Percentiles rank a stretch among this genome's conserved stretches.
Evolutionary conservation across 2,888 invertebrate genomes (phyloP).

Genomic region (Megaustenia siamemsis): DNA sequence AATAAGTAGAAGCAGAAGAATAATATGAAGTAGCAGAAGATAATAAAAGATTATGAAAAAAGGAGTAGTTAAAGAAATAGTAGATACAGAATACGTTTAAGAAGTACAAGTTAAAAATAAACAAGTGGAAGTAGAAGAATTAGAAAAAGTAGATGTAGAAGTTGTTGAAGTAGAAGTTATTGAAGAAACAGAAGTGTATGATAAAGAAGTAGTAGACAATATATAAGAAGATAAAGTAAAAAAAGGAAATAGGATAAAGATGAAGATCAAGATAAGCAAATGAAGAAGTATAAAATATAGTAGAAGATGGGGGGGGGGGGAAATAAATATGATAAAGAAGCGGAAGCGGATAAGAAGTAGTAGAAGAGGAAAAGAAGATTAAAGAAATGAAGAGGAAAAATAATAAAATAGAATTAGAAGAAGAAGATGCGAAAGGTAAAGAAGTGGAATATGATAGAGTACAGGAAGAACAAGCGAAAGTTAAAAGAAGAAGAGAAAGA

Average conservation of each 20-base stretch:
- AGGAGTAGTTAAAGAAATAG: too few relatives aligned
- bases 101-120: too few relatives aligned
- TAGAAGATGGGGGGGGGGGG: not conserved
- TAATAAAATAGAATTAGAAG: not conserved
- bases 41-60: too few relatives aligned
- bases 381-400: not conserved
- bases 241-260: not conserved
- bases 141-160: too few relatives aligned
- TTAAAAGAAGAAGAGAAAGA: too few relatives aligned
- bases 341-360: not conserved
- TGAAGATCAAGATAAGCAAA: not conserved
- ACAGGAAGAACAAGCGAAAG: too few relatives aligned
- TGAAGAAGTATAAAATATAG: not conserved
- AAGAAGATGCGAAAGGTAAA: not conserved
- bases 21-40: too few relatives aligned
- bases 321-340: not conserved
- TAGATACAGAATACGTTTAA: too few relatives aligned
- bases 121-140: too few relatives aligned
- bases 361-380: not conserved
- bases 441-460: not conserved
- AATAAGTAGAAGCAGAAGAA: too few relatives aligned
- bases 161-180: not conserved
- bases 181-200: not conserved
- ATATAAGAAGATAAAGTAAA: not conserved
- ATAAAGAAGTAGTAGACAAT: not conserved